Base-by-base conservation (phyloP, 2,797 vertebrate genomes). In the Poliocrania exsul region DNA sequence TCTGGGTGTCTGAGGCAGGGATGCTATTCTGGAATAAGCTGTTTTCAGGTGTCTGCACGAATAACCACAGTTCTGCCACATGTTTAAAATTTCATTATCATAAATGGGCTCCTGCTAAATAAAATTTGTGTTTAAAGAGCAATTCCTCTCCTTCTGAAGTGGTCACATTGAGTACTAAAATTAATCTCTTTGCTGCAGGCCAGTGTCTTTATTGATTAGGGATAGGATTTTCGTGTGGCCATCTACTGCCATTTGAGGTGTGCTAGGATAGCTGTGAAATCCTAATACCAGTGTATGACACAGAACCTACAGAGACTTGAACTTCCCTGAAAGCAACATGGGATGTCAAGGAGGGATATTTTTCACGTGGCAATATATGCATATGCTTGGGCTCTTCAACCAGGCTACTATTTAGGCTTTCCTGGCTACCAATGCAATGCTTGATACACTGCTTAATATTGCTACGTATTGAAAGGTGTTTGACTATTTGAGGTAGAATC, bases 281-380 rank as follows among this genome's bases (percentile, higher is more conserved):
- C 25, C 33, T 40, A 14, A 0, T 33, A 16, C 13, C 1, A 6
- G 9, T 1, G 1, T 11, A 26, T 17, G 35, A n/a, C 19, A 50
- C 26, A 25, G 13, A 42, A 42, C 5, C 54, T 69, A 29, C 60
- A 35, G 71, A 10, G 21, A 26, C 15, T 8, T 64, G 37, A 26
- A 11, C 3, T 35, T 31, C 28, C 61, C 33, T 62, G 51, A 24
- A 25, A 51, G 33, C n/a, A 42, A 46, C 17, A 21, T 10, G 5
- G 11, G 18, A 6, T 31, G 28, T 7, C 19, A n/a, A 3, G 14
- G 24, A 56, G n/a, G 23, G 28, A 2, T 7, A 2, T 2, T 10
- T 54, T 38, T 26, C 29, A 4, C 4, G 47, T 73, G 47, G 9
- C 18, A 38, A 10, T 26, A 33, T 5, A 4, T 49, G 19, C 23